A percentile compares a stretch with the other conserved stretches of the same genome.
Evolutionary conservation across 2,888 invertebrate species (phyloP).

Genomic region (Cerastis leucographa): DNA sequence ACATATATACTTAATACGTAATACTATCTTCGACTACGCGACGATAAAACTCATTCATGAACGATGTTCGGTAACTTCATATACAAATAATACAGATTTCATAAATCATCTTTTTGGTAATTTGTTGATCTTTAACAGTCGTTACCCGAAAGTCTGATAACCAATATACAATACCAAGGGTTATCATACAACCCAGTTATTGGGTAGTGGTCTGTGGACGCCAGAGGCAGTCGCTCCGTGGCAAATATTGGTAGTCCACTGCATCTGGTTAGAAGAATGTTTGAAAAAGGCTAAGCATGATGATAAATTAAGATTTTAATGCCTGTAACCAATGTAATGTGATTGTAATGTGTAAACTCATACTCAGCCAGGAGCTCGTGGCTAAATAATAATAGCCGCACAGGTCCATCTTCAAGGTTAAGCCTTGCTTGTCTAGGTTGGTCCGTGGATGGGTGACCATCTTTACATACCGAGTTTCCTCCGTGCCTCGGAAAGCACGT

Average conservation of each 20-base stretch:
- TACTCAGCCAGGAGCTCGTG: too few relatives aligned
- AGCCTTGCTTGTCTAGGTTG: too few relatives aligned
- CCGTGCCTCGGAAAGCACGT: too few relatives aligned
- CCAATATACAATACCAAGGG: not conserved
- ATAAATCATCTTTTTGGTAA: not conserved
- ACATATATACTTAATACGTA: constrained; percentile 52
- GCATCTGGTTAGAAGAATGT: not conserved
- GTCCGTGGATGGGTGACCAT: too few relatives aligned
- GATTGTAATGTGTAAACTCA: too few relatives aligned
- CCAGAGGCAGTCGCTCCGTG: not conserved
- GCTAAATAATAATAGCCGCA: too few relatives aligned
- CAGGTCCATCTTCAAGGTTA: too few relatives aligned
- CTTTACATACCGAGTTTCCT: too few relatives aligned
- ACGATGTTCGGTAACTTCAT: constrained; percentile 11
- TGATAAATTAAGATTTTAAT: too few relatives aligned
- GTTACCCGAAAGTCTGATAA: not conserved
- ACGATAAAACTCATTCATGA: constrained; percentile 53
- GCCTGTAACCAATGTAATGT: too few relatives aligned
- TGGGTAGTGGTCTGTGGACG: not conserved
- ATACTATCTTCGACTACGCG: constrained; percentile 19
- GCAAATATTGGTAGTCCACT: not conserved
- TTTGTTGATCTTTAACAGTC: not conserved
- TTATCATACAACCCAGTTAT: not conserved
- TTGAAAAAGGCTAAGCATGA: too few relatives aligned
- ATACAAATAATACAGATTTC: not conserved